Evolutionary conservation across 2,113 vertebrate genomes (phyloP), one percentile per base, ranked within the genome.

Genomic region (Orientallactaga bullata): DNA sequence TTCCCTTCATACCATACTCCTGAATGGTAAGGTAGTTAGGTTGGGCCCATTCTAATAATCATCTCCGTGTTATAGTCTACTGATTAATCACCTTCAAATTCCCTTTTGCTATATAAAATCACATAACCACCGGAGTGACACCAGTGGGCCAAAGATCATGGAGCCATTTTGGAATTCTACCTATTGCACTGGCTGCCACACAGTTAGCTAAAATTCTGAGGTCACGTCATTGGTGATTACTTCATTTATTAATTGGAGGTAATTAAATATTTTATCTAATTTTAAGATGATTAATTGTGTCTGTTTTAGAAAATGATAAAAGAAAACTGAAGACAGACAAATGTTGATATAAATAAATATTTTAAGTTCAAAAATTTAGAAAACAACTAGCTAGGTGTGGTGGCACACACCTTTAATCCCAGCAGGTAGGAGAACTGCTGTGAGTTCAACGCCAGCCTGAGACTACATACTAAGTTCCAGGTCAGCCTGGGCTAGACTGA

Each of bases 241-340:
- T 71, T 24, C 37, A 51, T 21, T 21, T 37, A 72, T 82, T 51
- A 58, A 77, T 12, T 68, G 90, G 23, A 51, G 18, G 78, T 85
- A 82, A 80, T 68, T 77, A 81, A 51, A 35, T 83, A 94, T 94
- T 81, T 85, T 76, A 80, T 74, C 42, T 66, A 84, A 90, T 90
- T 65, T 78, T 74, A 35, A 88, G 68, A 66, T 76, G 77, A 80
- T 61, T 42, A 69, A 94, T 63, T 90, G 6, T 73, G 6, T 83
- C 47, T 86, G 1, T 89, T 89, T 89, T 47, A 63, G 73, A 92
- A 93, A 89, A 79, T 60, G 47, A 83, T 30, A 58, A 79, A 89
- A 89, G 61, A 86, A 86, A 90, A 35, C 39, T 92, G 17, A 84
- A 35, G 18, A 66, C 87, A 71, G 42, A 71, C 60, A 78, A 88